Conservation (phyloP, 2,797 vertebrate genomes). For the Synanceia verrucosa region DNA sequence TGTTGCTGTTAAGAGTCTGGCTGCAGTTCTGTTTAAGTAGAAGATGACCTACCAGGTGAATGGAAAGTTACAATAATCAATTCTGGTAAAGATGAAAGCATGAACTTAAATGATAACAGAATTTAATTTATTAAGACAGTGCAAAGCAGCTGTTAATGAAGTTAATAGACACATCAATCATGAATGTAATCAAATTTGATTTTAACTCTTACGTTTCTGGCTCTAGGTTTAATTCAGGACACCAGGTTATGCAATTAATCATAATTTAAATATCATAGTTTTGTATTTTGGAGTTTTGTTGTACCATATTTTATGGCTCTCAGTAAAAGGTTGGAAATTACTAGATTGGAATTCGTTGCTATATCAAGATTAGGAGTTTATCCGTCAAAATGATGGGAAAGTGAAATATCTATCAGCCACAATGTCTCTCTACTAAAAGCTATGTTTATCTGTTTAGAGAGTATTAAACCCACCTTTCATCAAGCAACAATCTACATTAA, state of each 20-base stretch:
- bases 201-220: neutral
- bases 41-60: neutral
- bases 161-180: neutral
- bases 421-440: neutral
- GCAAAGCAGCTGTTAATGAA: neutral
- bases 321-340: neutral
- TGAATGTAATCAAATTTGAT: neutral
- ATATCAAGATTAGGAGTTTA: neutral
- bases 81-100: neutral
- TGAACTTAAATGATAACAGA: neutral
- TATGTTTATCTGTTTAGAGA: conserved; percentile 3
- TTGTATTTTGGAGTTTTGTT: neutral
- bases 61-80: neutral
- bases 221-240: neutral
- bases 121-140: neutral
- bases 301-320: neutral
- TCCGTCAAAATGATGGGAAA: neutral
- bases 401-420: neutral
- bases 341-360: neutral
- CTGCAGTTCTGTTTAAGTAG: neutral
- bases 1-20: neutral
- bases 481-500: conserved; percentile 17
- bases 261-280: neutral
- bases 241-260: neutral
- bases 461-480: conserved; percentile 18